A percentile compares a stretch with the other conserved stretches of the same genome.
These are phyloP conservation scores for Drosophila anceps DNA, from an alignment of 2,888 invertebrate genomes.

Conservation along the genomic window DNA sequence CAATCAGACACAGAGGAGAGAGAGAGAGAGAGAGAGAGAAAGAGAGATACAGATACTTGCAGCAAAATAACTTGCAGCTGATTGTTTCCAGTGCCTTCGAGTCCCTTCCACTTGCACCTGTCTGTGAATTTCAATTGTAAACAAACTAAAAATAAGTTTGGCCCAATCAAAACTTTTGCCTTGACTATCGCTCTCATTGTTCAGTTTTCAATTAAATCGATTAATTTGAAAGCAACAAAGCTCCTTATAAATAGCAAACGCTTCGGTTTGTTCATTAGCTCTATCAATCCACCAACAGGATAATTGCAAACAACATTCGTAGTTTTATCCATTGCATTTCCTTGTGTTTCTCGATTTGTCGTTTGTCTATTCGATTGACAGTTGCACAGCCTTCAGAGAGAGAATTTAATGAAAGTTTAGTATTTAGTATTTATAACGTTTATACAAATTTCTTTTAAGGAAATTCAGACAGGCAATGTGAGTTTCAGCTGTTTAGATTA, in stretches of 20 bases:
- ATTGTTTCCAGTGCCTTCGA: slow-evolving; percentile 54
- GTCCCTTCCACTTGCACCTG: slow-evolving; percentile 13
- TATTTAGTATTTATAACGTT: neutral
- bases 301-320: neutral
- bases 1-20: slow-evolving; percentile 37
- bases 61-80: slow-evolving; percentile 53
- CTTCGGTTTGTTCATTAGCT: slow-evolving; percentile 60
- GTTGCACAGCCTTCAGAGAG: slow-evolving; percentile 1
- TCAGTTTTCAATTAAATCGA: slow-evolving; percentile 76
- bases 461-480: neutral
- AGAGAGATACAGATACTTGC: slow-evolving; percentile 13
- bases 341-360: slow-evolving; percentile 18
- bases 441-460: neutral
- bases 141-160: slow-evolving; percentile 57
- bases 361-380: slow-evolving; percentile 38
- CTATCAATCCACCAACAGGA: neutral
- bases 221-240: slow-evolving; percentile 63
- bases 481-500: too few relatives aligned
- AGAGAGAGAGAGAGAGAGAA: neutral
- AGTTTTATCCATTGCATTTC: slow-evolving; percentile 39
- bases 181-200: slow-evolving; percentile 30
- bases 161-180: slow-evolving; percentile 38
- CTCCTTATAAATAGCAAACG: slow-evolving; percentile 47
- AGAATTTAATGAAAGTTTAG: too few relatives aligned
- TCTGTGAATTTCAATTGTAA: slow-evolving; percentile 59